phyloP scores from a whole-genome alignment of 2,888 invertebrate genomes.

The Ariolimax columbianus region DNA sequence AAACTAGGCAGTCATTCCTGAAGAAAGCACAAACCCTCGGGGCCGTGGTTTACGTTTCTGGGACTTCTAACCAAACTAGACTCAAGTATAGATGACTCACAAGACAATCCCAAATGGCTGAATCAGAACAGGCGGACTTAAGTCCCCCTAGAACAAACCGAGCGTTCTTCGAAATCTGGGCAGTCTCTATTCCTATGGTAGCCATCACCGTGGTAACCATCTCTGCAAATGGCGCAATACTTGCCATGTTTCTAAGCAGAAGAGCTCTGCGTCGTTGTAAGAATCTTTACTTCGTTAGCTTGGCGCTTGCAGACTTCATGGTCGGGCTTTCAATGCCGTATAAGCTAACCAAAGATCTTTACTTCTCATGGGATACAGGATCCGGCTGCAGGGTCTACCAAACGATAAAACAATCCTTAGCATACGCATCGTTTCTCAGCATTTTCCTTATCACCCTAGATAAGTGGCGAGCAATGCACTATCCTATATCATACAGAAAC shows the following conservation, averaged over 20 bases:
- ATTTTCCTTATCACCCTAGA: constrained; percentile 70
- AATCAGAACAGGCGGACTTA: neutral
- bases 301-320: constrained; percentile 68
- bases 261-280: constrained; percentile 64
- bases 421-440: constrained; percentile 69
- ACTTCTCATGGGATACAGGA: constrained; percentile 31
- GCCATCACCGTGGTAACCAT: constrained; percentile 64
- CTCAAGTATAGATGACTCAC: neutral
- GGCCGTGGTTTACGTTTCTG: too few relatives aligned
- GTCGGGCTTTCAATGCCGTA: constrained; percentile 66
- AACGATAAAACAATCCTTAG: constrained; percentile 57
- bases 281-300: constrained; percentile 70
- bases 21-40: too few relatives aligned
- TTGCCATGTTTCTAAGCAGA: constrained; percentile 65
- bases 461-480: constrained; percentile 72
- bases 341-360: constrained; percentile 38
- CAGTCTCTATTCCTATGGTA: constrained; percentile 62
- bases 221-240: constrained; percentile 67
- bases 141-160: neutral
- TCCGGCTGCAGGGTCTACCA: constrained; percentile 47
- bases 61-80: neutral
- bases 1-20: too few relatives aligned
- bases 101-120: constrained; percentile 23
- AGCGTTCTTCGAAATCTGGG: constrained; percentile 52
- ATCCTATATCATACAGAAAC: constrained; percentile 70